A percentile compares a stretch with the other conserved stretches of the same genome.
phyloP scores from a whole-genome alignment of 1,140 invertebrate genomes.

The Camponotus floridanus region DNA sequence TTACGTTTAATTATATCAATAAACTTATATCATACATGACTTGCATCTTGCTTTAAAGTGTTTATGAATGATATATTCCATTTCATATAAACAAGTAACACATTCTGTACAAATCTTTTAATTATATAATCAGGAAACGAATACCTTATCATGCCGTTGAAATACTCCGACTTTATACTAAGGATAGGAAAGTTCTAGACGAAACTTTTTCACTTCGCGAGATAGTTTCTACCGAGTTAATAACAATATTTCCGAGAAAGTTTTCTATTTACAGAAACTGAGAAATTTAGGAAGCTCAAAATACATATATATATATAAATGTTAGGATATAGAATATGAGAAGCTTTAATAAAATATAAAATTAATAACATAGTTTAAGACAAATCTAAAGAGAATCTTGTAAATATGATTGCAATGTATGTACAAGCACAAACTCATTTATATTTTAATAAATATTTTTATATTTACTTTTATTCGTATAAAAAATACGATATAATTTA shows the following conservation, averaged over 20 bases:
- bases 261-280: conserved; percentile 66
- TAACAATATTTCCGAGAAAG: conserved; percentile 64
- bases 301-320: conserved; percentile 49
- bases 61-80: conserved; percentile 10
- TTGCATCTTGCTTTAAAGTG: background rate
- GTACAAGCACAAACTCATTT: background rate
- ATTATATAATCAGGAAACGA: conserved; percentile 56
- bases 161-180: conserved; percentile 43
- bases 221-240: conserved; percentile 66
- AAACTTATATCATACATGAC: background rate
- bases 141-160: conserved; percentile 57
- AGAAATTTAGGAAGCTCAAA: conserved; percentile 50
- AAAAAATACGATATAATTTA: background rate
- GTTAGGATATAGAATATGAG: conserved; percentile 9
- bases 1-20: background rate
- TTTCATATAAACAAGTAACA: background rate
- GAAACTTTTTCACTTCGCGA: conserved; percentile 67
- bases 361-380: conserved; percentile 17
- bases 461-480: background rate
- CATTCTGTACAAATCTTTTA: conserved; percentile 27
- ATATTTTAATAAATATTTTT: background rate
- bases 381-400: background rate
- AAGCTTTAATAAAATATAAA: conserved; percentile 9
- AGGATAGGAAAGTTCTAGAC: conserved; percentile 58
- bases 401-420: background rate